Percentiles rank a stretch among this genome's conserved stretches.
These are phyloP conservation scores for Agrypnia vestita DNA, from an alignment of 1,140 invertebrate genomes.

Conservation along the genomic window DNA sequence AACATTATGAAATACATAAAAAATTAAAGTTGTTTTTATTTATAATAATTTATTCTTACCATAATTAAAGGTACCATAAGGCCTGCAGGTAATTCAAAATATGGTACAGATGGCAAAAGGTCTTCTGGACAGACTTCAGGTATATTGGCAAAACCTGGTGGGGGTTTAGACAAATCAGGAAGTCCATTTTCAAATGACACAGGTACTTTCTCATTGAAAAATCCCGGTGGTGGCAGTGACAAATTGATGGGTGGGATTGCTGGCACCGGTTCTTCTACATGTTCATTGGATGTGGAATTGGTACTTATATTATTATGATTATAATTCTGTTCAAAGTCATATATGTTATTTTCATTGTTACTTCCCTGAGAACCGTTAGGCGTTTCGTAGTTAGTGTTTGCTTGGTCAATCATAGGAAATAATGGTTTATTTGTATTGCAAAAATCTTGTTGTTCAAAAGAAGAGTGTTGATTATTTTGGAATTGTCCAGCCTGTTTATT, in stretches of 20 bases:
- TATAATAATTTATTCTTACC: conserved; percentile 73
- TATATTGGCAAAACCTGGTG: conserved; percentile 82
- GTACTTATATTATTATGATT: conserved; percentile 38
- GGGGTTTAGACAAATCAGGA: conserved; percentile 89
- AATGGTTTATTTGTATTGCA: conserved; percentile 50
- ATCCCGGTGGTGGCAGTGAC: conserved; percentile 75
- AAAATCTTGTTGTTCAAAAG: conserved; percentile 52
- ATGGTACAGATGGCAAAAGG: conserved; percentile 91
- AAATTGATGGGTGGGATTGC: conserved; percentile 70
- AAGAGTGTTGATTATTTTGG: conserved; percentile 37
- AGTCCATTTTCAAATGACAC: conserved; percentile 74
- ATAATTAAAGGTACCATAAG: conserved; percentile 95
- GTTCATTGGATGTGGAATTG: conserved; percentile 33
- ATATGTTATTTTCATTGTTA: conserved; percentile 62
- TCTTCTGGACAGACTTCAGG: conserved; percentile 77
- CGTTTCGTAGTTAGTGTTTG: conserved; percentile 38
- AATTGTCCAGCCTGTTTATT: conserved; percentile 62
- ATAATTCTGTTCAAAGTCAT: conserved; percentile 55
- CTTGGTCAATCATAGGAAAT: conserved; percentile 42
- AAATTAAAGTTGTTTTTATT: too few species aligned
- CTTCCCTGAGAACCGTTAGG: conserved; percentile 49
- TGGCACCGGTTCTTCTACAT: conserved; percentile 66
- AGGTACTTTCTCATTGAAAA: conserved; percentile 65
- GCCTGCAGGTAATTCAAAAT: conserved; percentile 96
- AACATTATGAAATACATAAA: too few species aligned